Percentiles rank a stretch among this genome's conserved stretches.
Evolutionary conservation across 1,140 invertebrate species (phyloP).

Genomic region (Halesus radiatus): DNA sequence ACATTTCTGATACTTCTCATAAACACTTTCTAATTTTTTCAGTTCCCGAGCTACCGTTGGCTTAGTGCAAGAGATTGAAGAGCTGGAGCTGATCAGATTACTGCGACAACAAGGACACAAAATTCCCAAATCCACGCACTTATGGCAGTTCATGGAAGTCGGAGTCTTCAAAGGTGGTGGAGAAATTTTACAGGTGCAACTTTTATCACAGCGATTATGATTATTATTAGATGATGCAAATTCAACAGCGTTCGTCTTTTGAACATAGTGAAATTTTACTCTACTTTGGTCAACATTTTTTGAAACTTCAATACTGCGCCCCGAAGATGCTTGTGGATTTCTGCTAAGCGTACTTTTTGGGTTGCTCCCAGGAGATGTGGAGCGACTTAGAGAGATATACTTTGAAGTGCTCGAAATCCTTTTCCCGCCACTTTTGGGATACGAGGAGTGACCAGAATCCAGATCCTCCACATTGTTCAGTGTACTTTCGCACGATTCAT

Average conservation of each 20-base stretch:
- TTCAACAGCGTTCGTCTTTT: background rate
- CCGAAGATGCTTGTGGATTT: background rate
- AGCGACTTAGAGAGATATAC: background rate
- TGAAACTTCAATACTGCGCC: background rate
- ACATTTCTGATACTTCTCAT: constrained; percentile 52
- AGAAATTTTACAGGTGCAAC: background rate
- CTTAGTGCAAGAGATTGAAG: constrained; percentile 4
- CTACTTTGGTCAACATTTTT: background rate
- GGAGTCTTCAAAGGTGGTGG: background rate
- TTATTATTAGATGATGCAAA: background rate
- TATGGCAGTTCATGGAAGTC: background rate
- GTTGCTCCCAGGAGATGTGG: background rate
- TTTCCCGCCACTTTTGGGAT: background rate
- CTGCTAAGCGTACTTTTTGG: too few relatives aligned
- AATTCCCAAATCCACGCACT: background rate
- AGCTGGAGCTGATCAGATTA: constrained; percentile 34
- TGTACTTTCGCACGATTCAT: constrained; percentile 32
- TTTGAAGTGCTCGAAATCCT: background rate
- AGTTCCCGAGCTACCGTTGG: constrained; percentile 30
- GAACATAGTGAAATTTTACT: constrained; percentile 1
- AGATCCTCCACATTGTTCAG: constrained; percentile 32
- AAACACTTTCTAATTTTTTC: constrained; percentile 38
- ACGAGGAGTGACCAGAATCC: background rate
- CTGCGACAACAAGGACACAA: constrained; percentile 25
- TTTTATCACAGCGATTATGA: background rate